Evolutionary conservation across 2,113 vertebrate genomes (phyloP).

Genomic region (Uria lomvia): DNA sequence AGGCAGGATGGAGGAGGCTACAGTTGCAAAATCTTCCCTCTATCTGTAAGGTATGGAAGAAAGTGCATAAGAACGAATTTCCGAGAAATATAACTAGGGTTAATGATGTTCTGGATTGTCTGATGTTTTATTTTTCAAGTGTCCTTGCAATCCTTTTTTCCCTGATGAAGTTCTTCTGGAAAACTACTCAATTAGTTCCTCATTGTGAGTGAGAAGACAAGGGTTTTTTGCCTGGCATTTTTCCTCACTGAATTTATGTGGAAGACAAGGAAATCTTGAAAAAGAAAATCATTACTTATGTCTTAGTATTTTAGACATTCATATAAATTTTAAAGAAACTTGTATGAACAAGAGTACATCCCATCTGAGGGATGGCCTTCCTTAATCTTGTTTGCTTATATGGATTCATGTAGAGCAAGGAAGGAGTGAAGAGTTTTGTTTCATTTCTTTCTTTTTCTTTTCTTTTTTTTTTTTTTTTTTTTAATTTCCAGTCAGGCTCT

Average conservation of each 20-base stretch:
- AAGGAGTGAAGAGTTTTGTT: background rate
- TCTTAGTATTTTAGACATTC: background rate
- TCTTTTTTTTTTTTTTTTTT: too few relatives aligned
- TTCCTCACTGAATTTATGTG: background rate
- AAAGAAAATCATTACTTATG: background rate
- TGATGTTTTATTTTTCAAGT: background rate
- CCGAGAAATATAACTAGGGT: background rate
- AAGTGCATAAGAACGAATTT: background rate
- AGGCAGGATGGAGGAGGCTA: background rate
- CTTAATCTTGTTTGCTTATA: background rate
- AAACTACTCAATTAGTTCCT: background rate
- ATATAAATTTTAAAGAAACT: background rate
- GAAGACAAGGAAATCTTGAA: background rate
- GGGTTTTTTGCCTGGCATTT: background rate
- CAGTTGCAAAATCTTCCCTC: background rate
- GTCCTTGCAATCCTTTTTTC: background rate
- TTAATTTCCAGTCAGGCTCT: background rate
- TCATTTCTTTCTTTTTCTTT: rapidly evolving
- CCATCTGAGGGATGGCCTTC: background rate
- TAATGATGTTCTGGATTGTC: background rate
- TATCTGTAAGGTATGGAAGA: background rate
- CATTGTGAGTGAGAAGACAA: background rate
- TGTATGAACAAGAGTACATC: background rate
- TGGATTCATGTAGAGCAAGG: background rate
- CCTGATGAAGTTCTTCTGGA: background rate